Conservation (phyloP, 1,140 invertebrate genomes). For the Plodia interpunctella region DNA sequence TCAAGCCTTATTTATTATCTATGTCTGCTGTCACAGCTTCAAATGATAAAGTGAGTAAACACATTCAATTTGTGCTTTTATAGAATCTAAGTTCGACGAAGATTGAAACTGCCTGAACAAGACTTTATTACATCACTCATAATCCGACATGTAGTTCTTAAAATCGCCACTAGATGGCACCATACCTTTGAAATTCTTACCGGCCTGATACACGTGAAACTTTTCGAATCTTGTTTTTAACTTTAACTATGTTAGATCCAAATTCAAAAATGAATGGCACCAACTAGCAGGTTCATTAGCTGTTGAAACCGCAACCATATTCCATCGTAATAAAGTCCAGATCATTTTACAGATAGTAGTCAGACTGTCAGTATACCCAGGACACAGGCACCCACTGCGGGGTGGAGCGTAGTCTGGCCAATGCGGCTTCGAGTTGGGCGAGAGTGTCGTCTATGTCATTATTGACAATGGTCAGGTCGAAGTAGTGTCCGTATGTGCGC, state of each 20-base stretch:
- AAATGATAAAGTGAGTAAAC: not conserved
- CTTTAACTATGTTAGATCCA: not conserved
- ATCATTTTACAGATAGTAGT: slow-evolving; percentile 8
- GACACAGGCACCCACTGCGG: slow-evolving; percentile 97
- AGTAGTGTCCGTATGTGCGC: slow-evolving; percentile 97
- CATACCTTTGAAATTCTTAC: too few relatives aligned
- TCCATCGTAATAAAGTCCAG: not conserved
- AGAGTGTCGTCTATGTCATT: slow-evolving; percentile 99
- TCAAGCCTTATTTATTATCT: not conserved
- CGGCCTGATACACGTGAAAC: too few relatives aligned
- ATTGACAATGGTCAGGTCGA: slow-evolving; percentile 98
- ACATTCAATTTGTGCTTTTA: not conserved
- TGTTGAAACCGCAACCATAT: not conserved
- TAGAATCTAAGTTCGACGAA: not conserved
- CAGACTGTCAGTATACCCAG: slow-evolving; percentile 91
- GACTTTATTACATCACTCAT: not conserved
- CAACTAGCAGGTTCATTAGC: not conserved
- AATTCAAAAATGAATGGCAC: not conserved
- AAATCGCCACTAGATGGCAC: too few relatives aligned
- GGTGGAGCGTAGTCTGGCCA: slow-evolving; percentile 92
- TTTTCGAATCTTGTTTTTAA: too few relatives aligned
- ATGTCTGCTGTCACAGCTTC: not conserved
- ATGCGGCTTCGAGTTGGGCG: slow-evolving; percentile 90
- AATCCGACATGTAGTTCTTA: too few relatives aligned
- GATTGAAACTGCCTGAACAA: not conserved